phyloP scores from a whole-genome alignment of 2,888 invertebrate species.

The Bombylius discolor region DNA sequence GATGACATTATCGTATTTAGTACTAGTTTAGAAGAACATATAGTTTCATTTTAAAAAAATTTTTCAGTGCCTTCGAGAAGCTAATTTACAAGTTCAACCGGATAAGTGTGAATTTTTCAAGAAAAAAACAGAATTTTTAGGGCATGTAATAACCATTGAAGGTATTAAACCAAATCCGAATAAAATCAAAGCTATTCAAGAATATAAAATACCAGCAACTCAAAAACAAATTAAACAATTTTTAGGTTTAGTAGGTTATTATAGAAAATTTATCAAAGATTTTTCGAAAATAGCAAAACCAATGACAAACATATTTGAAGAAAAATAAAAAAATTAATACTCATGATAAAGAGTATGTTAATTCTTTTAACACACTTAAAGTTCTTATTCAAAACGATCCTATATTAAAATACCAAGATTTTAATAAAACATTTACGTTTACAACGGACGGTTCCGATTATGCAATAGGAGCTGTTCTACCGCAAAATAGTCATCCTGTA shows the following conservation, averaged over 20 bases:
- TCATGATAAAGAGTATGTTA: slow-evolving; percentile 6
- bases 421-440: slow-evolving; percentile 6
- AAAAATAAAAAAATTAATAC: slow-evolving; percentile 8
- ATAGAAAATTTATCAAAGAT: slow-evolving; percentile 12
- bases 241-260: slow-evolving; percentile 17
- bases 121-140: slow-evolving; percentile 2
- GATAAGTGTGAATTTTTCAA: background rate
- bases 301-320: slow-evolving; percentile 6
- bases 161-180: slow-evolving; percentile 20
- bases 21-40: slow-evolving; percentile 15
- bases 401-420: slow-evolving; percentile 8
- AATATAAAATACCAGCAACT: slow-evolving; percentile 15
- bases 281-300: slow-evolving; percentile 3
- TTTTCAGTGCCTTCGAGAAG: background rate
- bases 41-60: slow-evolving; percentile 10
- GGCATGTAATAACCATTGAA: slow-evolving; percentile 20
- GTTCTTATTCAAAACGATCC: slow-evolving; percentile 3
- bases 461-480: slow-evolving; percentile 8
- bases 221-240: slow-evolving; percentile 18
- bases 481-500: slow-evolving; percentile 6
- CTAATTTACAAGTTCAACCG: slow-evolving; percentile 1
- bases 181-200: slow-evolving; percentile 17
- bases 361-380: slow-evolving; percentile 13
- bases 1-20: slow-evolving; percentile 24
- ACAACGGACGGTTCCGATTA: slow-evolving; percentile 10